Evolutionary conservation across 1,140 invertebrate species (phyloP), one percentile per base, ranked within the genome.

Genomic region (Catajapyx aquilonaris): DNA sequence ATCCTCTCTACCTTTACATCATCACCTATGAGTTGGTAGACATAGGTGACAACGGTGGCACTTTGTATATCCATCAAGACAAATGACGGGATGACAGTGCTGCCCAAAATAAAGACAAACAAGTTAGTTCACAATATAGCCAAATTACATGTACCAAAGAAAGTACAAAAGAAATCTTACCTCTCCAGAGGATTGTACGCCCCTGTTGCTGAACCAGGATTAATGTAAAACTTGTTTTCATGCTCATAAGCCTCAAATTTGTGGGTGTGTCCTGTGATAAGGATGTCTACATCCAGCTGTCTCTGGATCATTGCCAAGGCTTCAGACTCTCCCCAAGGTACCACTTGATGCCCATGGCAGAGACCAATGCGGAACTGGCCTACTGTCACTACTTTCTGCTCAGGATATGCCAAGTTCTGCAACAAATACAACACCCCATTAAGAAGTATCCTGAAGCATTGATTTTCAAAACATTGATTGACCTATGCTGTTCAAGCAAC

Each of bases 1-100:
- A 96, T 94, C 57, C 90, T 73, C 61, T 99, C 93, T 2, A 99
- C 94, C 66, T 97, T 98, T 4, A 99, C 93, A 59, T 97, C 93
- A 53, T 95, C 88, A 17, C 83, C 85, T 35, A 97, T 76, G 21
- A 98, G 62, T 60, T 96, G 90, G 60, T 99, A 99, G 1, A 98
- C 85, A 59, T 99, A 99, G 5, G 88, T 94, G 4, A 96, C 88
- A 38, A 99, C 90, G 17, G 86, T 93, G 3, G 85, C 77, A 52
- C 88, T 90, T 57, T 98, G 93, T 46, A 99, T 97, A 55, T 99
- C 94, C 79, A 99, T 88, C 20, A 99, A 62, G 7, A 96, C 90
- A 63, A 99, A 99, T 2, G 94, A 98, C 37, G 95, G 88, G 42
- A 76, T 85, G 17, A 94, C 73, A 45, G 71, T 69, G 41, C 85